A percentile compares a stretch with the other conserved stretches of the same genome.
Evolutionary conservation across 2,113 vertebrate genomes (phyloP).

Genomic region (Rhombomys opimus): DNA sequence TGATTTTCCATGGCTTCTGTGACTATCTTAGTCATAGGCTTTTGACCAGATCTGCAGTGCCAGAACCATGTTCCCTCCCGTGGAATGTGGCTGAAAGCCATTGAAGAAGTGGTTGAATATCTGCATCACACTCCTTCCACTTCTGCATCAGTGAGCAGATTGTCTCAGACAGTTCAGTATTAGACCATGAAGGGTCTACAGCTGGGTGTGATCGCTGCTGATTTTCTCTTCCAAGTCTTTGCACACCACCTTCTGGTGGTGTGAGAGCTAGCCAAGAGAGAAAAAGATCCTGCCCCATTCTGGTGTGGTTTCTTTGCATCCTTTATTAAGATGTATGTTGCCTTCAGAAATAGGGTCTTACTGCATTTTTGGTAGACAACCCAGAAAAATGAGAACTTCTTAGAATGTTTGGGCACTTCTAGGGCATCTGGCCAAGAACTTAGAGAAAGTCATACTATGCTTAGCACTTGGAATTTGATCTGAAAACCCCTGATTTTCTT

Average conservation of each 20-base stretch:
- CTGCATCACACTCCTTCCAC: background rate
- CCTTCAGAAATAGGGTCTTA: background rate
- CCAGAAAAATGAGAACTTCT: background rate
- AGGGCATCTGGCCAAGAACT: background rate
- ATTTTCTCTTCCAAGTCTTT: background rate
- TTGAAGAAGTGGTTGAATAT: background rate
- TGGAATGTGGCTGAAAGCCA: background rate
- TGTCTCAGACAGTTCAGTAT: background rate
- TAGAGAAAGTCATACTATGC: background rate
- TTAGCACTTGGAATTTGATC: background rate
- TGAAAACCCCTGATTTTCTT: background rate
- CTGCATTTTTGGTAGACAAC: background rate
- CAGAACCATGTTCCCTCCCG: background rate
- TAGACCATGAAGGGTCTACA: background rate
- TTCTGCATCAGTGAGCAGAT: background rate
- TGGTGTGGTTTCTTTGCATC: background rate
- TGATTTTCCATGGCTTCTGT: background rate
- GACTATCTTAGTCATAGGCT: background rate
- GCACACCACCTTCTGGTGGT: no score
- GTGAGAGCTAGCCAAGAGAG: background rate
- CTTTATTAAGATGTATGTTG: background rate
- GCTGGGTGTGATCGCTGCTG: background rate
- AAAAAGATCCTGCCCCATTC: background rate
- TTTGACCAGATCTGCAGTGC: background rate
- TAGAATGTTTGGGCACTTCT: background rate